Base-by-base conservation (phyloP, 2,797 vertebrate species). In the Pseudomugil tenellus region DNA sequence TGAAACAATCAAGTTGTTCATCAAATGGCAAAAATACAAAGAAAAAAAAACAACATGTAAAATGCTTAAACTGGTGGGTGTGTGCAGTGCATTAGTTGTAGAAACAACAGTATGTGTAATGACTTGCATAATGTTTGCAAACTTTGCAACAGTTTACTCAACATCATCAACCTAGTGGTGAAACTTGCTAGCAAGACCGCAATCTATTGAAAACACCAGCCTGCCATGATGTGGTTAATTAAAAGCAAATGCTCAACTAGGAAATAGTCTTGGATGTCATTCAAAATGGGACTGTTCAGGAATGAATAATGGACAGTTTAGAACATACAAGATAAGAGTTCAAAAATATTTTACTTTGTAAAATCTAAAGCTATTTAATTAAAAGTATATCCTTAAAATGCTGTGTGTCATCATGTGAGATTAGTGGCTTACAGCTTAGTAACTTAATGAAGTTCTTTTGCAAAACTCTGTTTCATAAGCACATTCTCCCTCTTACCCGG, bases 91-190 rank as follows among this genome's bases (percentile, higher is more conserved):
- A 58, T 61, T 53, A 39, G 43, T 35, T 74, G 52, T 48, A 72
- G 35, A 77, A 73, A 73, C 29, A 67, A 37, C 41, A 39, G 32
- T 48, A 58, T 79, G 63, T 63, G 25, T 67, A 57, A 84, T 6
- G 41, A 63, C 72, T 86, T 86, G 34, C 75, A 56, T 60, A 88
- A 89, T 58, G 46, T 78, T 76, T 63, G 54, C 71, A 39, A 35
- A 69, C 66, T 63, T 68, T 64, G 64, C 63, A 74, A 77, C 26
- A 66, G 37, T 53, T 85, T 31, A 39, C 34, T 48, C 14, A 9
- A 76, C 26, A 49, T 6, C 19, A 61, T 12, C n/a, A 12, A 60
- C 31, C 37, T 25, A 58, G 67, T 70, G 81, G 67, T 83, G 37
- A 43, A 82, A 88, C 77, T 61, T 80, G 82, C 62, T 34, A 17